phyloP scores from a whole-genome alignment of 2,797 vertebrate species.

The Hafferia zeledoni region DNA sequence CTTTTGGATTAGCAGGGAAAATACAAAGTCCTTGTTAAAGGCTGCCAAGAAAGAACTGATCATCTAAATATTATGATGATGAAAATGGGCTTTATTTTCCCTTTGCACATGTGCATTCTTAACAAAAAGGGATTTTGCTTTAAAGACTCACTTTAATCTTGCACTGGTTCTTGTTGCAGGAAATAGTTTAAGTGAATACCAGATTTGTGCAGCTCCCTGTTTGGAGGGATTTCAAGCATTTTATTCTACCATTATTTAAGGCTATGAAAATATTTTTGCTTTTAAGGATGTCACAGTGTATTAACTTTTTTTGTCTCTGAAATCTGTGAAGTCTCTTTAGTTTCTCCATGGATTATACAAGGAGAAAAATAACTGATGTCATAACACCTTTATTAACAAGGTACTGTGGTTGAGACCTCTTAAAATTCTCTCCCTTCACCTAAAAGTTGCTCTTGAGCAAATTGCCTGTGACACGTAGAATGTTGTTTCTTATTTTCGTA shows the following conservation, averaged over 20 bases:
- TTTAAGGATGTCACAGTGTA: background rate
- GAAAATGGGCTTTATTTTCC: background rate
- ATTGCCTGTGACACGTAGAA: background rate
- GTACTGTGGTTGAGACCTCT: constrained; percentile 5
- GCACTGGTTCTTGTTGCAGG: background rate
- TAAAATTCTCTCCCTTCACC: background rate
- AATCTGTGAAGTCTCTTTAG: background rate
- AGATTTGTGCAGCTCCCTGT: background rate
- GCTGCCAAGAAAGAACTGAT: constrained; percentile 5
- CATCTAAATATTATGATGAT: background rate
- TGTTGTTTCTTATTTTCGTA: constrained; percentile 21
- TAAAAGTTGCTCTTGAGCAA: background rate
- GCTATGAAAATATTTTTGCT: background rate
- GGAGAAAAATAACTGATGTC: constrained; percentile 4
- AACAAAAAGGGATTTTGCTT: background rate
- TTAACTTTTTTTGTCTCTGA: background rate
- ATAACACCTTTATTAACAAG: background rate
- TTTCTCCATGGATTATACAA: background rate
- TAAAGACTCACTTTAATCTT: background rate
- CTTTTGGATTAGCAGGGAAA: background rate
- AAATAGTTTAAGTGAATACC: background rate
- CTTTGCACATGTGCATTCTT: background rate
- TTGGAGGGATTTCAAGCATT: background rate
- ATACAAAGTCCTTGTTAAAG: background rate
- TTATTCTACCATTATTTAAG: background rate